Evolutionary conservation across 2,888 invertebrate genomes (phyloP).

Genomic region (Papilio demoleus): DNA sequence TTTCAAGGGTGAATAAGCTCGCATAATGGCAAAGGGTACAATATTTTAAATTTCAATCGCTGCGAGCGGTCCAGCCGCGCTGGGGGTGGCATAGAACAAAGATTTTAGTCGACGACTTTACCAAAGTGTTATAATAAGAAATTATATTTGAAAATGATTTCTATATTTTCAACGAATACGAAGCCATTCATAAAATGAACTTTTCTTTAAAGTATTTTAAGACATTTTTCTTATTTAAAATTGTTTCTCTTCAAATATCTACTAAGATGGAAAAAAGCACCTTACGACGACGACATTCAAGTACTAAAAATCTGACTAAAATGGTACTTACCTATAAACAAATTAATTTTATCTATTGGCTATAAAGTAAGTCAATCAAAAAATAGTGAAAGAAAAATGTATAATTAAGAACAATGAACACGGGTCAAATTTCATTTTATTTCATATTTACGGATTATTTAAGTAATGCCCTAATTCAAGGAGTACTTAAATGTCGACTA

Average conservation of each 20-base stretch:
- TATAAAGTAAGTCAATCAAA: too few relatives aligned
- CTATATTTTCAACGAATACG: constrained; percentile 21
- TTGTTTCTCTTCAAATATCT: not conserved
- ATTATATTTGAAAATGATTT: constrained; percentile 48
- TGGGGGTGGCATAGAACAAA: constrained; percentile 75
- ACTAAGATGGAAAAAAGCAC: not conserved
- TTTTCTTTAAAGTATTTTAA: constrained; percentile 1
- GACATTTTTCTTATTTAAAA: not conserved
- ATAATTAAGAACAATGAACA: too few relatives aligned
- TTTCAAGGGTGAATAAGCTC: constrained; percentile 84
- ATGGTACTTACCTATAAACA: not conserved
- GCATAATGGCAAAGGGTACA: constrained; percentile 84
- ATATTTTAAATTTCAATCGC: constrained; percentile 85
- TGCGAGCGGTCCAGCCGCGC: constrained; percentile 77
- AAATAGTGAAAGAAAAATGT: too few relatives aligned
- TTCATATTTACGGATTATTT: too few relatives aligned
- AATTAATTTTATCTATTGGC: too few relatives aligned
- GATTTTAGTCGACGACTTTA: constrained; percentile 77
- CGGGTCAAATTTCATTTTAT: too few relatives aligned
- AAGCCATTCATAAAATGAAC: not conserved
- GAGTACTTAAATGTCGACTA: too few relatives aligned
- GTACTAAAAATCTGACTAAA: not conserved
- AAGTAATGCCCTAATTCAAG: too few relatives aligned
- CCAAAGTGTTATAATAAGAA: constrained; percentile 76
- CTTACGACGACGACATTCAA: not conserved